These are phyloP conservation scores for Tachystola acroxantha DNA, from an alignment of 2,888 invertebrate species.

Conservation along the genomic window DNA sequence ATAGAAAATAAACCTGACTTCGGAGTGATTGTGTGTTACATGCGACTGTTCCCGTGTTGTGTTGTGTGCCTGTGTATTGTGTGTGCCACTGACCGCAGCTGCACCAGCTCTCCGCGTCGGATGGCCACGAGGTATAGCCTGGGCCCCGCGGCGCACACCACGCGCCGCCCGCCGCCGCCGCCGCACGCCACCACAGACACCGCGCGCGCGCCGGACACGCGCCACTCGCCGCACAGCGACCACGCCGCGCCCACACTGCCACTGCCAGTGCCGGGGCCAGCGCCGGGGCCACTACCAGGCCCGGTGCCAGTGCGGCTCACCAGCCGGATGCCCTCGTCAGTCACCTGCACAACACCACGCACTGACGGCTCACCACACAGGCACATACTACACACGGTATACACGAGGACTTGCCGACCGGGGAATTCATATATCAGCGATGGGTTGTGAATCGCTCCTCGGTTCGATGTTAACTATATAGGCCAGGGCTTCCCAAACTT, in stretches of 20 bases:
- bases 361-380: no score
- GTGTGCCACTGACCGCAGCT: no score
- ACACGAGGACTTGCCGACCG: no score
- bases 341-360: conserved; percentile 72
- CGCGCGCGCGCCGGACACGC: conserved; percentile 83
- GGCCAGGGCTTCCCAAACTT: no score
- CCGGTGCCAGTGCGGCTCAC: conserved; percentile 46
- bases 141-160: conserved; percentile 85
- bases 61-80: conserved; percentile 13
- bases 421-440: no score
- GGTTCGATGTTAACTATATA: no score
- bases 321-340: conserved; percentile 70
- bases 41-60: neutral
- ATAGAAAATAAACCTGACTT: no score
- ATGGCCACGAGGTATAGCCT: conserved; percentile 56
- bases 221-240: conserved; percentile 45
- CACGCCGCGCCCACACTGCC: conserved; percentile 83
- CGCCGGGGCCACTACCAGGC: conserved; percentile 30
- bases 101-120: conserved; percentile 23
- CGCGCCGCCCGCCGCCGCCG: conserved; percentile 83
- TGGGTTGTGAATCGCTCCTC: no score
- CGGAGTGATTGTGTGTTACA: no score
- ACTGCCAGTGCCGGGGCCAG: conserved; percentile 83
- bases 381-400: no score
- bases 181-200: conserved; percentile 95